These are phyloP conservation scores for Stegana nigrithorax DNA, from an alignment of 2,888 invertebrate genomes.

Conservation along the genomic window DNA sequence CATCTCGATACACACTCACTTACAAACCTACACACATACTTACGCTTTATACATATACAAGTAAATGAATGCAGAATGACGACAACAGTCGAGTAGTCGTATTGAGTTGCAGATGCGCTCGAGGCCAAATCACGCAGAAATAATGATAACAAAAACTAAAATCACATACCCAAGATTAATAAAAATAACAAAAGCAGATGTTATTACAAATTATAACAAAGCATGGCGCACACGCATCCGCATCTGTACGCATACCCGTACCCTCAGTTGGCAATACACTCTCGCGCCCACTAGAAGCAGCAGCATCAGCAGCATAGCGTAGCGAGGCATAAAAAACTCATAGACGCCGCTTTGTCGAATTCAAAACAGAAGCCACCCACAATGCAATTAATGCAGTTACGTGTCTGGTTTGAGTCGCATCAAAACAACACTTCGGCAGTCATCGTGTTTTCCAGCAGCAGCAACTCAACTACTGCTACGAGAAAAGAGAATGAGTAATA, in stretches of 20 bases:
- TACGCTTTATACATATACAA: not conserved
- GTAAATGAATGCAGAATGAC: not conserved
- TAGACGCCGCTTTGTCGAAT: too few relatives aligned
- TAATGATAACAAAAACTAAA: slow-evolving; percentile 15
- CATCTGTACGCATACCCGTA: slow-evolving; percentile 21
- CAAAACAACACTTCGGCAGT: not conserved
- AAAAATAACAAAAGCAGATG: slow-evolving; percentile 7
- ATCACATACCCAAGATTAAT: slow-evolving; percentile 2
- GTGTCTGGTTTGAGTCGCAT: not conserved
- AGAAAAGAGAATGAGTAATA: too few relatives aligned
- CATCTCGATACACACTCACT: not conserved
- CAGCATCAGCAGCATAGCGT: not conserved
- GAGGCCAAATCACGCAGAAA: slow-evolving; percentile 39
- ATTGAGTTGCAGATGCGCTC: slow-evolving; percentile 40
- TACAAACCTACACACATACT: slow-evolving; percentile 2
- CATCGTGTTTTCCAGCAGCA: not conserved
- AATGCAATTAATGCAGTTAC: slow-evolving; percentile 8
- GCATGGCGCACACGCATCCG: slow-evolving; percentile 20
- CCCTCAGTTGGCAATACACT: too few relatives aligned
- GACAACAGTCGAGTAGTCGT: too few relatives aligned
- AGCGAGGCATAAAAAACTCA: too few relatives aligned
- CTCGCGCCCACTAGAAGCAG: not conserved
- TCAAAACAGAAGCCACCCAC: slow-evolving; percentile 15
- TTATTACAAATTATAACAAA: slow-evolving; percentile 26
- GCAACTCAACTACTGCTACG: too few relatives aligned